These are phyloP conservation scores for Camponotus floridanus DNA, from an alignment of 1,140 invertebrate genomes.

Conservation along the genomic window DNA sequence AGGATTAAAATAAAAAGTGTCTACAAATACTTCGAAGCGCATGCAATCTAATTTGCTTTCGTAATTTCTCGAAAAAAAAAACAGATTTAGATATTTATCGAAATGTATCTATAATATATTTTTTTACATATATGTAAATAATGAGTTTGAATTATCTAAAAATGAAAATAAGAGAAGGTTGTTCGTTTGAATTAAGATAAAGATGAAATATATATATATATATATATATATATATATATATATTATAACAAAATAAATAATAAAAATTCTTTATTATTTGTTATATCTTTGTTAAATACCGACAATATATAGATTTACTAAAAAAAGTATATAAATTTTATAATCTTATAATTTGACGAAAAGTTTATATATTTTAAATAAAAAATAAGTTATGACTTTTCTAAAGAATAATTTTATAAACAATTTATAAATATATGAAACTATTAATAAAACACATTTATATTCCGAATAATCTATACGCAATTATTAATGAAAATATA, in stretches of 20 bases:
- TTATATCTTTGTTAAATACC: not conserved
- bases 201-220: too few species aligned
- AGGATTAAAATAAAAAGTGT: conserved; percentile 19
- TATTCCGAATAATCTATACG: not conserved
- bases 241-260: not conserved
- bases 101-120: conserved; percentile 10
- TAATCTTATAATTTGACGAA: conserved; percentile 7
- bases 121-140: too few species aligned
- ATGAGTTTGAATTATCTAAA: not conserved
- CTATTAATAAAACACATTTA: not conserved
- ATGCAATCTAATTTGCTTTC: not conserved
- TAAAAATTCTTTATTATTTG: not conserved
- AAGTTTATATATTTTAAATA: not conserved
- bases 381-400: not conserved
- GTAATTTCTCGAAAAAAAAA: not conserved
- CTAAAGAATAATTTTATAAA: conserved; percentile 10
- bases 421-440: not conserved
- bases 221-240: too few species aligned
- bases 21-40: not conserved
- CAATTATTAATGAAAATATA: conserved; percentile 20
- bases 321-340: not conserved
- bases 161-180: not conserved
- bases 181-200: too few species aligned
- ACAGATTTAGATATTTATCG: not conserved
- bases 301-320: not conserved